Conservation (phyloP, 1,140 invertebrate genomes). For the Drosophila melanica region DNA sequence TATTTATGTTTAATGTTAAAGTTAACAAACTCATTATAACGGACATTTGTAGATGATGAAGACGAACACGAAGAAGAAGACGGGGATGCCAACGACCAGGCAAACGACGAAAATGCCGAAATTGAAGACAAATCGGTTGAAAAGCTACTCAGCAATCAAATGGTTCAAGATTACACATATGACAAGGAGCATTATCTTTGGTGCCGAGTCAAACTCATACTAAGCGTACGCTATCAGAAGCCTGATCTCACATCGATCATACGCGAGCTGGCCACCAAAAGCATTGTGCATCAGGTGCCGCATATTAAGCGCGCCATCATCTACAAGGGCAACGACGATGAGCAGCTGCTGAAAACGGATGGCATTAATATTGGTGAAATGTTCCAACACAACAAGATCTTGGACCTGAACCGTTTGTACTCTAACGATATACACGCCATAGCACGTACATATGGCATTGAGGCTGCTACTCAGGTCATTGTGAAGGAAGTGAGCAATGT, state of each 20-base stretch:
- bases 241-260: conserved; percentile 92
- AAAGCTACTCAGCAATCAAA: conserved; percentile 83
- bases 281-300: conserved; percentile 92
- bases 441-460: conserved; percentile 96
- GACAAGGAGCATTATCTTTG: conserved; percentile 89
- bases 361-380: conserved; percentile 97
- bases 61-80: conserved; percentile 89
- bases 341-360: conserved; percentile 93
- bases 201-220: conserved; percentile 89
- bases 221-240: conserved; percentile 88
- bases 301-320: conserved; percentile 93
- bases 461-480: conserved; percentile 96
- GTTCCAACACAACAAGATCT: conserved; percentile 90
- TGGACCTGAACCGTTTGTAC: conserved; percentile 95
- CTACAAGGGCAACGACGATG: conserved; percentile 86
- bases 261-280: conserved; percentile 88
- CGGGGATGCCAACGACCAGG: conserved; percentile 84
- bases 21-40: conserved; percentile 71
- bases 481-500: conserved; percentile 96
- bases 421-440: conserved; percentile 98
- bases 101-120: conserved; percentile 85
- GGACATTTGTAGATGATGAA: conserved; percentile 87
- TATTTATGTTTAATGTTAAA: conserved; percentile 21
- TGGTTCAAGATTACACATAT: conserved; percentile 88
- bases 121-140: conserved; percentile 85